These are phyloP conservation scores for Porites lutea DNA, from an alignment of 64 coral and sea anemone species.

Conservation along the genomic window DNA sequence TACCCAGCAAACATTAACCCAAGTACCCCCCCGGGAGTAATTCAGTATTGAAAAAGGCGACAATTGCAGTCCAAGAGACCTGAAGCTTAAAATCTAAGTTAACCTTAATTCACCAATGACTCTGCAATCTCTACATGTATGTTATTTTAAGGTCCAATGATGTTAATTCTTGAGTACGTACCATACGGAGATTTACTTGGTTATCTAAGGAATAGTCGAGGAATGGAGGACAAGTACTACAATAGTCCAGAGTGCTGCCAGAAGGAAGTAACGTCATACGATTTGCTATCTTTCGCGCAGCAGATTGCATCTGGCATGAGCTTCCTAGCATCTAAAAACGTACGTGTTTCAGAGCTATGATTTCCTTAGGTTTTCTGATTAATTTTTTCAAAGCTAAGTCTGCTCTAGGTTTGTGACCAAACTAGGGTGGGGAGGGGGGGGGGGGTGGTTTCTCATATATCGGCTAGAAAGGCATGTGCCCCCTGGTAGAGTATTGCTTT, in stretches of 20 bases:
- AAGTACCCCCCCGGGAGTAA: no score
- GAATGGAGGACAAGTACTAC: constrained; percentile 78
- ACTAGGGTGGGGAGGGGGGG: no score
- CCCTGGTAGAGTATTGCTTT: no score
- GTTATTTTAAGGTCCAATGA: constrained; percentile 47
- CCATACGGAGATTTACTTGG: constrained; percentile 73
- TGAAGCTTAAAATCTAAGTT: no score
- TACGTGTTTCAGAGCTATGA: neutral
- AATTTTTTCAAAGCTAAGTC: no score
- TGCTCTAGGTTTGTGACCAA: no score
- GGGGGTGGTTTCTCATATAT: no score
- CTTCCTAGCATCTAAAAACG: constrained; percentile 66
- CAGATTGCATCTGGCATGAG: constrained; percentile 75
- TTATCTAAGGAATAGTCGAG: constrained; percentile 56
- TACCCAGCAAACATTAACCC: no score
- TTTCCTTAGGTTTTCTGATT: neutral
- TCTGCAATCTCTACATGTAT: neutral
- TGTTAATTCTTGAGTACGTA: constrained; percentile 72
- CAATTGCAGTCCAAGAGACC: no score
- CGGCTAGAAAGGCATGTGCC: no score
- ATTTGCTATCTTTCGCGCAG: constrained; percentile 58
- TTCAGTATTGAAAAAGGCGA: no score
- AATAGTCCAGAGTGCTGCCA: constrained; percentile 22
- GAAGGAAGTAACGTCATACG: constrained; percentile 49
- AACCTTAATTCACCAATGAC: neutral